Conservation (phyloP, 2,797 vertebrate genomes). For the Sebastiscus albofasciatus region DNA sequence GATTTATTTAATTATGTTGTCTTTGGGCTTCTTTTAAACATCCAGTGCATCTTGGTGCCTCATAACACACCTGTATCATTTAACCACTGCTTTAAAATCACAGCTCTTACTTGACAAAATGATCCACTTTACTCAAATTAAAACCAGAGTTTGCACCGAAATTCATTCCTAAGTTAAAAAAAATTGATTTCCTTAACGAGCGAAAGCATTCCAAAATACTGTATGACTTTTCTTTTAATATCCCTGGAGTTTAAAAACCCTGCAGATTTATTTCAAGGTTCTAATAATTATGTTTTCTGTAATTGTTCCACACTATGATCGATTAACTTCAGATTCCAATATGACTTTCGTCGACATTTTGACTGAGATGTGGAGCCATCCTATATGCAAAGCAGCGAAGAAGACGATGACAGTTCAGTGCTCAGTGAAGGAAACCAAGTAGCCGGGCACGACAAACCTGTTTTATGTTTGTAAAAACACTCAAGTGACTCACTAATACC, state of each 20-base stretch:
- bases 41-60: constrained; percentile 48
- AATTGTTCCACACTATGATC: background rate
- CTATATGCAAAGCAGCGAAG: background rate
- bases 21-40: constrained; percentile 7
- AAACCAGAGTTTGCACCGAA: background rate
- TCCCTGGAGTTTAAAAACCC: background rate
- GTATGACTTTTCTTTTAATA: background rate
- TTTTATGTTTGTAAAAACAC: background rate
- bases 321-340: background rate
- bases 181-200: background rate
- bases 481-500: background rate
- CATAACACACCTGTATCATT: constrained; percentile 8
- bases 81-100: background rate
- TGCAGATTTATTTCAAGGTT: background rate
- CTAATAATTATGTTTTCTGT: background rate
- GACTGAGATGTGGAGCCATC: background rate
- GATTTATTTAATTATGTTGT: constrained; percentile 33
- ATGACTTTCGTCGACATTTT: background rate
- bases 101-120: background rate
- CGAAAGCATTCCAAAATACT: constrained; percentile 44
- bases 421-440: background rate
- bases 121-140: background rate
- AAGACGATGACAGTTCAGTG: background rate
- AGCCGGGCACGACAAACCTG: background rate
- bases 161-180: background rate